Evolutionary conservation across 2,888 invertebrate species (phyloP), one percentile per base, ranked within the genome.

Genomic region (Papilio protenor): DNA sequence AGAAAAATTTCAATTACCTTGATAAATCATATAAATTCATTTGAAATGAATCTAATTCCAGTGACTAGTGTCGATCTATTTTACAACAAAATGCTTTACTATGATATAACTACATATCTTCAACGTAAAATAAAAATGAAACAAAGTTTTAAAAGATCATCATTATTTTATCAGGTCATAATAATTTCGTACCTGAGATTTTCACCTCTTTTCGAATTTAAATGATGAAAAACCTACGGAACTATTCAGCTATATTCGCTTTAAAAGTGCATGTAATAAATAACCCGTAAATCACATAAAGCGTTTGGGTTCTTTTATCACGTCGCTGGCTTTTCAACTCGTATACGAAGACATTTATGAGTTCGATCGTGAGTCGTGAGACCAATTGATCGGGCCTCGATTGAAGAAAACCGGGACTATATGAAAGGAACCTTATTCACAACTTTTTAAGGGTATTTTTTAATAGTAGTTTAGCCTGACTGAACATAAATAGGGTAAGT

Each of bases 261-360:
- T n/a, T 40, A 40, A 18, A 33, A 61, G 6, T 27, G 14, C 1
- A 59, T n/a, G 23, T 27, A 4, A 61, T 61, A 27, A 40, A 40
- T 5, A 66, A 66, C 40, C n/a, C 12, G 12, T n/a, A 66, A 40
- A 14, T 12, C n/a, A 18, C 40, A 33, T 61, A 66, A 66, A 69
- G 66, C 66, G 45, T 69, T 45, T 45, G 40, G n/a, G 21, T 69
- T 18, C 21, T 45, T 66, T 69, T 69, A 69, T 69, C 66, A 69
- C 40, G 40, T 69, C 66, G 40, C 45, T 45, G 12, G 45, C 45
- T 69, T 69, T 69, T 69, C 66, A 69, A 45, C 12, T 21, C n/a
- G 21, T 21, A 45, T 69, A 33, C n/a, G n/a, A 45, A 45, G 45
- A 69, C 66, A 69, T 69, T 45, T 69, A 69, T 66, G 40, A 40